Evolutionary conservation across 2,113 vertebrate species (phyloP).

Genomic region (Microcebus tavaratra): DNA sequence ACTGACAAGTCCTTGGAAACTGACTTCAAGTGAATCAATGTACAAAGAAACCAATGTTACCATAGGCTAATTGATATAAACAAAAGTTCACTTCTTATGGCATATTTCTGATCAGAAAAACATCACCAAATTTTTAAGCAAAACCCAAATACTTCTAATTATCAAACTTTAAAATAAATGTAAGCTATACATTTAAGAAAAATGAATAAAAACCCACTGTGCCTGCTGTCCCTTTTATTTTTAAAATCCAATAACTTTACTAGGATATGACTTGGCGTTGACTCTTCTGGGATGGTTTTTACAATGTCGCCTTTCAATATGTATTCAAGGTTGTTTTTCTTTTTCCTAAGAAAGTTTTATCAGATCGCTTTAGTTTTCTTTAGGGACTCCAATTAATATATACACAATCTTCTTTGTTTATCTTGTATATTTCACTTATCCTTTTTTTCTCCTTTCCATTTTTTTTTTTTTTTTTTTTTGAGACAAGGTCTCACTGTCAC

Average conservation of each 20-base stretch:
- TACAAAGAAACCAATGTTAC: not conserved
- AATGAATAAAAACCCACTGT: too few relatives aligned
- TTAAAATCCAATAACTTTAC: not conserved
- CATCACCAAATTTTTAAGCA: not conserved
- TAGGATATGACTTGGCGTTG: not conserved
- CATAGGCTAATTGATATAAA: not conserved
- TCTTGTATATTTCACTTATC: not conserved
- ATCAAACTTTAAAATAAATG: not conserved
- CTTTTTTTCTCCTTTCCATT: not conserved
- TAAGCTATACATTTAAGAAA: not conserved
- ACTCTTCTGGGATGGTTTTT: not conserved
- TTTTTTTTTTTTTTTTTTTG: not conserved
- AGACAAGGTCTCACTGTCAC: not conserved
- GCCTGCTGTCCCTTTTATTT: not conserved
- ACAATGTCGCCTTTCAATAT: not conserved
- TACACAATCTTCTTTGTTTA: not conserved
- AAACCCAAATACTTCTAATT: not conserved
- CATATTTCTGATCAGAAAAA: not conserved
- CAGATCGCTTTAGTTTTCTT: not conserved
- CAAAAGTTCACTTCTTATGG: not conserved
- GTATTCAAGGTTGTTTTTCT: not conserved
- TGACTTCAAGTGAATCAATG: not conserved
- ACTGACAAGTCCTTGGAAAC: not conserved
- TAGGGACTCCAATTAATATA: not conserved
- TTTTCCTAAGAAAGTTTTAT: not conserved